Conservation (phyloP, 1,140 invertebrate genomes). For the Condylostylus longicornis region DNA sequence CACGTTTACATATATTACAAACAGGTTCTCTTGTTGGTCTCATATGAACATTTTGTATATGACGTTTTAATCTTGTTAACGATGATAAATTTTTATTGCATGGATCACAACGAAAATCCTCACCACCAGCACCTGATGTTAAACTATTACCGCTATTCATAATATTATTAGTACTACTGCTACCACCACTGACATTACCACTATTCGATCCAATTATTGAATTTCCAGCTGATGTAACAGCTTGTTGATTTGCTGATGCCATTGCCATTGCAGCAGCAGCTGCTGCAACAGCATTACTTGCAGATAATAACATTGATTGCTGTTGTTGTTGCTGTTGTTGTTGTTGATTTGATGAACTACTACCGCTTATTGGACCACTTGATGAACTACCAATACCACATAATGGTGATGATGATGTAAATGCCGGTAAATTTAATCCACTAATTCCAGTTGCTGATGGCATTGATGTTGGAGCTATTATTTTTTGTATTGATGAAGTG, state of each 20-base stretch:
- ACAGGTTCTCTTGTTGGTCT: constrained; percentile 67
- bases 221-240: constrained; percentile 6
- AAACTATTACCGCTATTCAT: constrained; percentile 31
- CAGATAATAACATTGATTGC: constrained; percentile 24
- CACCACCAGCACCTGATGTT: constrained; percentile 37
- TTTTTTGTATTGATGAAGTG: constrained; percentile 7
- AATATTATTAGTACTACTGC: constrained; percentile 4
- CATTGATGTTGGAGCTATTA: constrained; percentile 17
- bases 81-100: constrained; percentile 77
- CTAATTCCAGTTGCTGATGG: constrained; percentile 27
- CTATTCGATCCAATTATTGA: too few relatives aligned
- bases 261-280: constrained; percentile 10
- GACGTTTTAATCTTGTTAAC: constrained; percentile 64
- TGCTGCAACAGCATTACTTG: constrained; percentile 25
- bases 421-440: constrained; percentile 29
- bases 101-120: constrained; percentile 71
- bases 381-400: constrained; percentile 1
- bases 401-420: constrained; percentile 10
- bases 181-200: background rate
- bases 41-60: constrained; percentile 77
- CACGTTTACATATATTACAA: constrained; percentile 75
- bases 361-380: constrained; percentile 3
- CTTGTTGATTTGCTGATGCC: constrained; percentile 10
- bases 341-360: constrained; percentile 12
- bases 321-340: constrained; percentile 17